Percentiles rank a stretch among this genome's conserved stretches.
These are phyloP conservation scores for Xylophagus ater DNA, from an alignment of 2,888 invertebrate species.

Conservation along the genomic window DNA sequence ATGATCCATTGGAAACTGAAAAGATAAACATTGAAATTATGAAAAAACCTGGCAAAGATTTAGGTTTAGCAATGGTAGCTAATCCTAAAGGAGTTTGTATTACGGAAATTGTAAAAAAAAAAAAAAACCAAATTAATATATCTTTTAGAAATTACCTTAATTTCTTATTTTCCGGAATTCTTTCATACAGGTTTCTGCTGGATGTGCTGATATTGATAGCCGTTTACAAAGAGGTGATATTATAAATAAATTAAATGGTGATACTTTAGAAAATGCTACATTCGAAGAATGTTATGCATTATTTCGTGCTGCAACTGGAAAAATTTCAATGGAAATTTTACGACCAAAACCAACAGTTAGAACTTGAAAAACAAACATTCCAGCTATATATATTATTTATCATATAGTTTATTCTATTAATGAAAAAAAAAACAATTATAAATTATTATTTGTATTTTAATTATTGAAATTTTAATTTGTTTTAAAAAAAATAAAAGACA, in stretches of 20 bases:
- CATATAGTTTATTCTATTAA: not conserved
- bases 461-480: not conserved
- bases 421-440: not conserved
- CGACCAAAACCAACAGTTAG: slow-evolving; percentile 56
- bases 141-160: not conserved
- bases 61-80: slow-evolving; percentile 77
- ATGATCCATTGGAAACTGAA: slow-evolving; percentile 62
- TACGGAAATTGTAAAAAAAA: slow-evolving; percentile 70
- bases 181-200: slow-evolving; percentile 45
- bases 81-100: slow-evolving; percentile 80
- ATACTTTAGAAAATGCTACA: slow-evolving; percentile 61
- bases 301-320: slow-evolving; percentile 76
- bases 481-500: not conserved
- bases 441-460: not conserved
- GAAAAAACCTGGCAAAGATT: slow-evolving; percentile 78
- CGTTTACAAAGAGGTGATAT: slow-evolving; percentile 87
- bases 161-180: not conserved
- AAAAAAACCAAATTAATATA: not conserved
- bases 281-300: slow-evolving; percentile 81
- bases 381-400: not conserved
- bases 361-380: slow-evolving; percentile 1
- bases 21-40: slow-evolving; percentile 71
- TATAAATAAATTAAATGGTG: slow-evolving; percentile 78
- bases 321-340: slow-evolving; percentile 71
- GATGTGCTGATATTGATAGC: slow-evolving; percentile 77